These are phyloP conservation scores for Laticauda laticaudata DNA, from an alignment of 2,113 vertebrate species.

Conservation along the genomic window DNA sequence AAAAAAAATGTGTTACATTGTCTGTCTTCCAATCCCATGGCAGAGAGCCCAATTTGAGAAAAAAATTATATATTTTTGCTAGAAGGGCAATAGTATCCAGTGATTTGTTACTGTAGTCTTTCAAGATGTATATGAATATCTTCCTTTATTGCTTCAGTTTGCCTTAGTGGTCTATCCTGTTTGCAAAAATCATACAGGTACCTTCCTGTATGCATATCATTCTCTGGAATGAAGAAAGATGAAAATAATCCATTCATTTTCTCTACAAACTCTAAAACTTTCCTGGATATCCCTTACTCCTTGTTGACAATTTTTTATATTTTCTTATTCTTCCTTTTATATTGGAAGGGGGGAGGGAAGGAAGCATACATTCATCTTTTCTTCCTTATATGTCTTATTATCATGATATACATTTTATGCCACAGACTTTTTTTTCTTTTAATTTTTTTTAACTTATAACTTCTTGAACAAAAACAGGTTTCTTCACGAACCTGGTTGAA, in stretches of 20 bases:
- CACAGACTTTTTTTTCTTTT: neutral
- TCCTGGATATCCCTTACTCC: neutral
- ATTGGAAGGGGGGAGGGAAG: rapidly evolving
- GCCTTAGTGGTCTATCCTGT: neutral
- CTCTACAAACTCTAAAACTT: neutral
- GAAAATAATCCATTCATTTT: neutral
- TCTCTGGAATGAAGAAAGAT: neutral
- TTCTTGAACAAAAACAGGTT: neutral
- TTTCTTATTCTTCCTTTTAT: neutral
- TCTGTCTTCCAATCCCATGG: neutral
- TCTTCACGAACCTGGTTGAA: neutral
- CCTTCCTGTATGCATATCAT: neutral
- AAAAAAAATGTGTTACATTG: neutral
- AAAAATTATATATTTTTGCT: neutral
- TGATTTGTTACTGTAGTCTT: neutral
- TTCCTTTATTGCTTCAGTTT: neutral
- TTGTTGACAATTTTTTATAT: neutral
- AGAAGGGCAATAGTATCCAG: neutral
- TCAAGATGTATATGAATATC: neutral
- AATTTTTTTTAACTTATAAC: neutral
- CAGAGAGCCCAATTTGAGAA: neutral
- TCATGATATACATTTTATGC: neutral
- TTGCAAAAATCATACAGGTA: neutral
- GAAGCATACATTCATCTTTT: neutral
- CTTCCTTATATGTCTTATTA: neutral